phyloP scores from a whole-genome alignment of 2,113 vertebrate genomes.

The Neopipo cinnamomea region DNA sequence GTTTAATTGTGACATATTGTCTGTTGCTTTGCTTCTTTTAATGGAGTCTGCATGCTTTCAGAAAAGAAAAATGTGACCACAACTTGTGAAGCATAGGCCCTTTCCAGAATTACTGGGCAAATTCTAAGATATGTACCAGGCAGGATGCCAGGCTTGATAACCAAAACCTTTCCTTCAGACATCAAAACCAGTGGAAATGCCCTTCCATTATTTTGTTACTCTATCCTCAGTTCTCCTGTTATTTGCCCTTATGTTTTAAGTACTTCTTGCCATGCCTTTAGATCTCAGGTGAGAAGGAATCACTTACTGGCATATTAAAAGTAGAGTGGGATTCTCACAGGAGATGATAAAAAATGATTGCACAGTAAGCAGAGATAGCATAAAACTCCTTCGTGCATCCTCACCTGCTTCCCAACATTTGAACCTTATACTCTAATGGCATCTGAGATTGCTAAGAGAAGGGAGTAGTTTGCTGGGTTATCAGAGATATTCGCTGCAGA shows the following conservation, averaged over 20 bases:
- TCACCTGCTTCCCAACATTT: background rate
- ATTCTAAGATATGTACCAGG: background rate
- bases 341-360: background rate
- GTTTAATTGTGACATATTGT: slow-evolving; percentile 16
- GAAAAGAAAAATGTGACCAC: background rate
- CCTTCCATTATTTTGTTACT: background rate
- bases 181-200: background rate
- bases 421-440: background rate
- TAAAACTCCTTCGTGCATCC: background rate
- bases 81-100: background rate
- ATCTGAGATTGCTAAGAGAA: background rate
- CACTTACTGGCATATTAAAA: background rate
- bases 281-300: background rate
- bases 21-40: background rate
- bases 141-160: background rate
- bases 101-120: slow-evolving; percentile 2
- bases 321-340: background rate
- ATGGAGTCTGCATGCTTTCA: background rate
- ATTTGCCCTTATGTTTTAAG: background rate
- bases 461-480: background rate
- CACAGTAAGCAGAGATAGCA: background rate
- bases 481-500: background rate
- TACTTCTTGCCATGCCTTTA: background rate
- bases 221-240: background rate
- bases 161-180: background rate